These are phyloP conservation scores for Malurus alboscapulatus DNA, from an alignment of 2,113 vertebrate genomes.

Conservation along the genomic window DNA sequence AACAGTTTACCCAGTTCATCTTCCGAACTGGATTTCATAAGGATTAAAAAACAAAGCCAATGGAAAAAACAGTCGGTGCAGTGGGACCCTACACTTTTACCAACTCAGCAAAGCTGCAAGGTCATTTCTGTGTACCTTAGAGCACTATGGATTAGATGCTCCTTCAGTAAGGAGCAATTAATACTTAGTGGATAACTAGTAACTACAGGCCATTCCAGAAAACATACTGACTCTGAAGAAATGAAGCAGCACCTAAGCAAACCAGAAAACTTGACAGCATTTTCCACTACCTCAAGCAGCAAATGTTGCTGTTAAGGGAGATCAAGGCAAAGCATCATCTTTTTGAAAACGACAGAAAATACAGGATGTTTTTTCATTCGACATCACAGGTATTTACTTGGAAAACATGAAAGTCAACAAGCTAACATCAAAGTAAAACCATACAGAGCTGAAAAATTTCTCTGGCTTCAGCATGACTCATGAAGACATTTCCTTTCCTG, in stretches of 20 bases:
- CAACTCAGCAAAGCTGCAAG: neutral
- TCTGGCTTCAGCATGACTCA: neutral
- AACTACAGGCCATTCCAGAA: neutral
- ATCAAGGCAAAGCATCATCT: neutral
- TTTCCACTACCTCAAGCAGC: neutral
- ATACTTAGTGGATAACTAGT: neutral
- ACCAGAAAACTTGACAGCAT: neutral
- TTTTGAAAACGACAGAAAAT: neutral
- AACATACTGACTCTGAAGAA: neutral
- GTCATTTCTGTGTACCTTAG: neutral
- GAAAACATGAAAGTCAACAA: conserved; percentile 22
- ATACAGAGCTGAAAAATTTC: neutral
- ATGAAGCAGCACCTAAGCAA: neutral
- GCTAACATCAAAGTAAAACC: conserved; percentile 8
- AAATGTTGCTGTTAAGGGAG: neutral
- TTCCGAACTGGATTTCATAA: neutral
- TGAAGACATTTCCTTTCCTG: neutral
- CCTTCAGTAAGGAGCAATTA: neutral
- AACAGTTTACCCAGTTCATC: neutral
- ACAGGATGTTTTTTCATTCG: neutral
- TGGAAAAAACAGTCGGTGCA: neutral
- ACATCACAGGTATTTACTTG: neutral
- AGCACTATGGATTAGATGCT: neutral
- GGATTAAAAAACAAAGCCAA: neutral
- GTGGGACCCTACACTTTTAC: neutral